Percentiles rank a stretch among this genome's conserved stretches.
These are phyloP conservation scores for Melanotaenia boesemani DNA, from an alignment of 2,797 vertebrate species.

Conservation along the genomic window DNA sequence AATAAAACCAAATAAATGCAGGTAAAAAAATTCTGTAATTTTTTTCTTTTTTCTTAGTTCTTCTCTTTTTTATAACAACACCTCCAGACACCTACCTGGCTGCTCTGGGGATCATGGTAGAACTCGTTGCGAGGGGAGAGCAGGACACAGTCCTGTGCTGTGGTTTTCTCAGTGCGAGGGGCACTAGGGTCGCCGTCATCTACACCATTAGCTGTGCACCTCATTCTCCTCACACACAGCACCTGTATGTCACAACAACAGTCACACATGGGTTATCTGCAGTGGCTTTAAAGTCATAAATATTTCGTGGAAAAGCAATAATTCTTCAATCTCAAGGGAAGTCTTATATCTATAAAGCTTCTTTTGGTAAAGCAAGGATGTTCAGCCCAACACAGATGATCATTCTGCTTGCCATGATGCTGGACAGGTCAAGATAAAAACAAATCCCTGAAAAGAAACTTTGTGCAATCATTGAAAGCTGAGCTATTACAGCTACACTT, in stretches of 20 bases:
- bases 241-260: slow-evolving; percentile 52
- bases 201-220: slow-evolving; percentile 77
- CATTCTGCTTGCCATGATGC: too few relatives aligned
- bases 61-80: neutral
- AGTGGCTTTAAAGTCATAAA: neutral
- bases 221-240: slow-evolving; percentile 64
- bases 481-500: too few relatives aligned
- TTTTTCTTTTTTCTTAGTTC: slow-evolving; percentile 1
- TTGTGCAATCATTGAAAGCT: too few relatives aligned
- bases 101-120: slow-evolving; percentile 58
- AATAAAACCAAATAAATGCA: neutral
- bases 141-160: slow-evolving; percentile 84
- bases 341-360: too few relatives aligned
- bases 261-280: neutral
- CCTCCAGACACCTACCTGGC: slow-evolving; percentile 61
- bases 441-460: too few relatives aligned
- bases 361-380: too few relatives aligned
- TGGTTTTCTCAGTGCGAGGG: slow-evolving; percentile 87
- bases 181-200: slow-evolving; percentile 87
- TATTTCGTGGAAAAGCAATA: neutral
- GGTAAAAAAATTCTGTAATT: neutral
- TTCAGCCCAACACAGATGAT: too few relatives aligned
- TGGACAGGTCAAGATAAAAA: too few relatives aligned
- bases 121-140: slow-evolving; percentile 74
- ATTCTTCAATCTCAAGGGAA: too few relatives aligned